phyloP scores from a whole-genome alignment of 2,888 invertebrate genomes.

The Polietes domitor region DNA sequence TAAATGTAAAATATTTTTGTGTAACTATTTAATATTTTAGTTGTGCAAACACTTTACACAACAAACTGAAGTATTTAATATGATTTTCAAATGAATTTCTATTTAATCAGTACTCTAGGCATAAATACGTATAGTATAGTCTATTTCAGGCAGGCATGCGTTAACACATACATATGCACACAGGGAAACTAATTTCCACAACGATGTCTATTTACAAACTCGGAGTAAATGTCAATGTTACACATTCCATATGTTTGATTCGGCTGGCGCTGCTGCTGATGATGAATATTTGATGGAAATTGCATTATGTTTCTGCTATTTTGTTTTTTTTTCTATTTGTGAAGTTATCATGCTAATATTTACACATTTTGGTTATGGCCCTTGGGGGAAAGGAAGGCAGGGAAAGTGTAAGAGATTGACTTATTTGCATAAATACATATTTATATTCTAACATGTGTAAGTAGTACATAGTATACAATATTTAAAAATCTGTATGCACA shows the following conservation, averaged over 20 bases:
- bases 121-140: background rate
- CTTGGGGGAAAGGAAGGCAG: too few relatives aligned
- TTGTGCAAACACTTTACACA: background rate
- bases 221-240: background rate
- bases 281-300: conserved; percentile 59
- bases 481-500: background rate
- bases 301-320: conserved; percentile 34
- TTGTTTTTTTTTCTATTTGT: too few relatives aligned
- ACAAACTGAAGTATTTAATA: background rate
- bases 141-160: background rate
- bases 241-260: background rate
- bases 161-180: background rate
- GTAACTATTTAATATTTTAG: conserved; percentile 9
- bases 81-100: background rate
- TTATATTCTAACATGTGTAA: background rate
- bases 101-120: background rate
- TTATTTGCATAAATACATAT: background rate
- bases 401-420: background rate
- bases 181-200: conserved; percentile 1
- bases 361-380: background rate
- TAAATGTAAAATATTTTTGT: too few relatives aligned
- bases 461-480: background rate
- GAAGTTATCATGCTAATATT: background rate
- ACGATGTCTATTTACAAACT: background rate
- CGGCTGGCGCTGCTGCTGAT: conserved; percentile 39